phyloP scores from a whole-genome alignment of 1,140 invertebrate species.

The Pachyrhynchus sulphureomaculatus region DNA sequence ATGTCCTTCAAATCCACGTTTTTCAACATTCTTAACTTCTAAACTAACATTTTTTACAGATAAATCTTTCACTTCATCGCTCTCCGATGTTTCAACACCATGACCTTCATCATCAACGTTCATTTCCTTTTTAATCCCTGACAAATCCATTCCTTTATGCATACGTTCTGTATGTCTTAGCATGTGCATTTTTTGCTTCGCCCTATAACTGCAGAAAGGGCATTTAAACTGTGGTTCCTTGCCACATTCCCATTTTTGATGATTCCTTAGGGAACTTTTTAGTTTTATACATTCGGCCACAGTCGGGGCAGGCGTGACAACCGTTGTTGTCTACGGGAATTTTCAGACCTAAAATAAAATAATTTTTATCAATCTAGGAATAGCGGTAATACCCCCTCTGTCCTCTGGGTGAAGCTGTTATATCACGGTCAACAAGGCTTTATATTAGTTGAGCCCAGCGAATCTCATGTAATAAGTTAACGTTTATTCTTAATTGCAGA shows the following conservation, averaged over 20 bases:
- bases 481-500: too few relatives aligned
- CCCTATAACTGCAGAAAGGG: slow-evolving; percentile 77
- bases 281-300: slow-evolving; percentile 39
- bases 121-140: slow-evolving; percentile 16
- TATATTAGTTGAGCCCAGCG: too few relatives aligned
- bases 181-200: slow-evolving; percentile 84
- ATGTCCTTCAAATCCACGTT: neutral
- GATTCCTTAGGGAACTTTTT: slow-evolving; percentile 74
- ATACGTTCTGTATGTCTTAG: slow-evolving; percentile 78
- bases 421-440: neutral
- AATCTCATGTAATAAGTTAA: too few relatives aligned
- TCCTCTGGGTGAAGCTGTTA: neutral
- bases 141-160: slow-evolving; percentile 56
- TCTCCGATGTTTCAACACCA: neutral
- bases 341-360: slow-evolving; percentile 21
- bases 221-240: slow-evolving; percentile 82
- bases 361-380: neutral
- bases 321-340: slow-evolving; percentile 18
- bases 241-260: slow-evolving; percentile 83
- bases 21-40: neutral
- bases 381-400: neutral
- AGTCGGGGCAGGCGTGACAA: slow-evolving; percentile 27
- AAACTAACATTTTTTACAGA: slow-evolving; percentile 4
- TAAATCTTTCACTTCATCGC: slow-evolving; percentile 23
- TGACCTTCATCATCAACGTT: slow-evolving; percentile 7